Conservation (phyloP, 2,888 invertebrate species). For the Diploptera punctata region DNA sequence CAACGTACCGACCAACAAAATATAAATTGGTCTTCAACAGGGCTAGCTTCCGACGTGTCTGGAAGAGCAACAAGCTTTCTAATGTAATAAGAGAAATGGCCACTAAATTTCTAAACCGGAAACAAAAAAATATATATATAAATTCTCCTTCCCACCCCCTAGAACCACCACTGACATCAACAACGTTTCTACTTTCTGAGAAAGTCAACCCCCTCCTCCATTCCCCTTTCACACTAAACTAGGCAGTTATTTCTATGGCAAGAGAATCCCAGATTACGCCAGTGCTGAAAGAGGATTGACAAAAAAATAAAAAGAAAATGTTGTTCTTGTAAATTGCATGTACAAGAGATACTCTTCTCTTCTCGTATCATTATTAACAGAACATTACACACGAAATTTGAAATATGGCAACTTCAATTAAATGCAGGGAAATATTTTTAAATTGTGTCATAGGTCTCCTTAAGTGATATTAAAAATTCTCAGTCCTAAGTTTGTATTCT, state of each 20-base stretch:
- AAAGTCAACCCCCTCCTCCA: neutral
- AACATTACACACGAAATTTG: no score
- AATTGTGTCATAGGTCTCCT: no score
- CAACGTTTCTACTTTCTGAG: neutral
- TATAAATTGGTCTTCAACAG: conserved; percentile 28
- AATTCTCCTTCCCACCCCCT: neutral
- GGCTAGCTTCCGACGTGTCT: conserved; percentile 7
- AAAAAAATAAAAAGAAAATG: no score
- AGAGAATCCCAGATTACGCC: neutral
- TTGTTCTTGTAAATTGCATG: no score
- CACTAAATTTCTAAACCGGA: conserved; percentile 23
- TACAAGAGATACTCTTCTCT: no score
- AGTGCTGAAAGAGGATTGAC: no score
- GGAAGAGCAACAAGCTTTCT: conserved; percentile 8
- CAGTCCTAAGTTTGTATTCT: no score
- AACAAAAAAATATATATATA: conserved; percentile 12
- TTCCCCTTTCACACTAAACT: neutral
- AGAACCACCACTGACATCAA: neutral
- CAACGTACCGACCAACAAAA: conserved; percentile 17
- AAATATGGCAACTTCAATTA: no score
- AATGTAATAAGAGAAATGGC: conserved; percentile 28
- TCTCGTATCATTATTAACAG: no score
- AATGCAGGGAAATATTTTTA: no score
- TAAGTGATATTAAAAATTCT: no score
- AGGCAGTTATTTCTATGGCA: neutral